Base-by-base conservation (phyloP, 2,797 vertebrate species). In the Apogon hyalosoma region DNA sequence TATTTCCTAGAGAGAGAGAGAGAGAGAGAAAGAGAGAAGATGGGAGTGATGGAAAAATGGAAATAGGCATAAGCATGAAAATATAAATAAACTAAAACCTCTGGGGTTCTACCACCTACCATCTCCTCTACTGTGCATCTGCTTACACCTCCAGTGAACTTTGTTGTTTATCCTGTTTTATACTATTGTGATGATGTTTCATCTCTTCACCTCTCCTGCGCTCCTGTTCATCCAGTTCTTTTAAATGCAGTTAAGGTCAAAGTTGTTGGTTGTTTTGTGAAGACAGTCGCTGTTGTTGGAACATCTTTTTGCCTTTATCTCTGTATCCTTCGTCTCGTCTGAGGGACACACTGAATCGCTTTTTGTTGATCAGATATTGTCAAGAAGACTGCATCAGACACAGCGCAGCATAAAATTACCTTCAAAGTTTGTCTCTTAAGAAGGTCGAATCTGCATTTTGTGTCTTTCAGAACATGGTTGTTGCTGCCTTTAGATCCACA, bases 61-160 rank as follows among this genome's bases (percentile, higher is more conserved):
- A 87, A 80, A 79, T 79, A 59, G 52, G 63, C 51, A 63, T 78
- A 80, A 89, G 79, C 77, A 86, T 71, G 51, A 66, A 80, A 76
- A 76, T 81, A 88, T 79, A 87, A 91, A 91, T 87, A 90, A 88
- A 83, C 77, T 50, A 48, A 69, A 84, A 82, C 79, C 85, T 85
- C 87, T 80, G 36, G 86, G 90, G 71, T 76, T 69, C 75, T 28
- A 49, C 69, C 86, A 65, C 85, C 87, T 78, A 88, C 87, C 72
- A 73, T 69, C 86, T 82, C 53, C 70, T 65, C 61, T 49, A 18
- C 73, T 74, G 65, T 69, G 82, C 80, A 85, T 86, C 79, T 87
- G 65, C 69, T 75, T 71, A 60, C 74, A 77, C 80, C 83, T 64
- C 73, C 56, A 42, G 48, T 86, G 82, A 88, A 86, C 85, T 81